A percentile compares a stretch with the other conserved stretches of the same genome.
Evolutionary conservation across 2,797 vertebrate genomes (phyloP).

Genomic region (Australoheros facetus): DNA sequence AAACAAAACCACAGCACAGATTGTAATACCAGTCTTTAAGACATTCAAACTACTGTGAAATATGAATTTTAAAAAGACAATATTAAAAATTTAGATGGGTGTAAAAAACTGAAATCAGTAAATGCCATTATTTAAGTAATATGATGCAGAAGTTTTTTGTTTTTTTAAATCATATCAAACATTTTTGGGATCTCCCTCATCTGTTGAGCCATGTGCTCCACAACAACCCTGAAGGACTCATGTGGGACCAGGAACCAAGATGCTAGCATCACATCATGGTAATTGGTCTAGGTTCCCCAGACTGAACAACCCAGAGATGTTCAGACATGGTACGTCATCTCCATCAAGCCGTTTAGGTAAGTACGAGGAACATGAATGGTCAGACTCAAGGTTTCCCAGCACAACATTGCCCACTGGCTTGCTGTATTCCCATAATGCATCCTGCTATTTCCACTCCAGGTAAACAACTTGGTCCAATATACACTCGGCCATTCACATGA

Average conservation of each 20-base stretch:
- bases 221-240: too few relatives aligned
- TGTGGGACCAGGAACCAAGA: too few relatives aligned
- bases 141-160: too few relatives aligned
- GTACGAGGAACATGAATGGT: background rate
- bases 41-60: background rate
- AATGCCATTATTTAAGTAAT: too few relatives aligned
- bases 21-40: background rate
- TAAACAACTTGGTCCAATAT: background rate
- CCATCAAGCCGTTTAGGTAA: fast-evolving
- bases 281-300: too few relatives aligned
- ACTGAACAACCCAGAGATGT: background rate
- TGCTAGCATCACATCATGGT: too few relatives aligned
- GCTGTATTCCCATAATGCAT: background rate
- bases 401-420: fast-evolving
- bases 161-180: too few relatives aligned
- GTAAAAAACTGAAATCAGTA: too few relatives aligned
- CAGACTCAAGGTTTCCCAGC: too few relatives aligned
- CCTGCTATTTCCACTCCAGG: background rate
- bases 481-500: background rate
- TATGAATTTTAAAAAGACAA: background rate
- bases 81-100: background rate
- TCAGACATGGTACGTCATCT: fast-evolving
- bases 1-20: background rate
- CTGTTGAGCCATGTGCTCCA: too few relatives aligned
- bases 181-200: too few relatives aligned